Evolutionary conservation across 2,888 invertebrate genomes (phyloP), one percentile per base, ranked within the genome.

Genomic region (Tetropium fuscum): DNA sequence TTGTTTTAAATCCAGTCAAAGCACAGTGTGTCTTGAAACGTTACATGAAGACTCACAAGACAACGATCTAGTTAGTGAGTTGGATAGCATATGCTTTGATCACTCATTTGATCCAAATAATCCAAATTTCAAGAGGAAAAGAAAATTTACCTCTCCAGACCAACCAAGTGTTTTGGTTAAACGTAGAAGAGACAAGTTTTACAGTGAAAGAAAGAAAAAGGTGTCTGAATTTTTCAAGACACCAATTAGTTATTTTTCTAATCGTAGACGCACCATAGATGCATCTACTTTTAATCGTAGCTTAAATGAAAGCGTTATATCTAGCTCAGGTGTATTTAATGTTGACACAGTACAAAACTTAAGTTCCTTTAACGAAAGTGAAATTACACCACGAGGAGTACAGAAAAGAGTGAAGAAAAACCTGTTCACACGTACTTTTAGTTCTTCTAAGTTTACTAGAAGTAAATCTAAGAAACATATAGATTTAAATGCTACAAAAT

Each of bases 141-240:
- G 72, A 20, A 70, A 74, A 32, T 64, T 69, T 58, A 49, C 36
- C 10, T 77, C 76, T 2, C 74, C 77, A 0, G 77, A 78, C 4
- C 63, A 63, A 27, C 44, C 65, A 10, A 57, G 58, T 1, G 48
- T 59, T 40, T 27, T 53, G 5, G 60, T 62, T 15, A 77, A 77
- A 63, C 65, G 75, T n/a, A 76, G 73, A 61, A 67, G 79, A n/a
- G 79, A 80, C 51, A 73, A 77, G 56, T 75, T 78, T 54, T 76
- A 75, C 43, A 80, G 78, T 59, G 70, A 80, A 60, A 72, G 72
- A 36, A 75, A 74, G 40, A 74, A 72, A 54, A 76, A 76, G 66
- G 74, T 81, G 11, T 77, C 80, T 0, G 74, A 72, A 49, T 77
- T 81, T 51, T 80, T 81, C 54, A 78, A 78, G 54, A 81, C 81